A percentile compares a stretch with the other conserved stretches of the same genome.
Conservation (phyloP, 2,888 invertebrate species). For the Adela reaumurella region DNA sequence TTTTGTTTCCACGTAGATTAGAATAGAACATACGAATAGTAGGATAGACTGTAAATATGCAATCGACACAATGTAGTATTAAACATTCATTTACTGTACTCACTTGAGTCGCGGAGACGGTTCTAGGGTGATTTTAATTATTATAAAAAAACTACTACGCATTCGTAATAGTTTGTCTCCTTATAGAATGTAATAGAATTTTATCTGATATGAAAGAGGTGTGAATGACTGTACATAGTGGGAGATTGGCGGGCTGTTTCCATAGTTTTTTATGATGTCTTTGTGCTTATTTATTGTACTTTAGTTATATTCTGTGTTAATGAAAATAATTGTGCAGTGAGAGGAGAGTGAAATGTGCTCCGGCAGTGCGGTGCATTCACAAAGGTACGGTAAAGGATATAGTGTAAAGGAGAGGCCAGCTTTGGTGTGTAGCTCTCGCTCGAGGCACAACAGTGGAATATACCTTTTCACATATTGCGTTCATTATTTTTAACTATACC, state of each 20-base stretch:
- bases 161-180: too few species aligned
- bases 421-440: constrained; percentile 48
- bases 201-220: too few species aligned
- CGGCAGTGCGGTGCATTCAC: background rate
- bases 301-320: background rate
- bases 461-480: constrained; percentile 46
- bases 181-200: too few species aligned
- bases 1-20: too few species aligned
- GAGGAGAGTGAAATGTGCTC: background rate
- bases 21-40: too few species aligned
- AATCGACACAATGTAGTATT: too few species aligned
- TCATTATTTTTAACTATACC: constrained; percentile 55
- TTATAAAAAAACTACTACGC: too few species aligned
- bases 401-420: constrained; percentile 42
- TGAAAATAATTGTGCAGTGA: background rate
- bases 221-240: too few species aligned
- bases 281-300: background rate
- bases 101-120: too few species aligned
- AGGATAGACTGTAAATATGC: too few species aligned
- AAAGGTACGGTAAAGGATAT: background rate
- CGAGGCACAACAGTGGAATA: constrained; percentile 40
- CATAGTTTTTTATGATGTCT: background rate
- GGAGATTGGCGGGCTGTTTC: background rate
- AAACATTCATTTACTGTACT: too few species aligned
- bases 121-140: too few species aligned